Conservation (phyloP, 2,113 vertebrate species). For the Emydocephalus ijimae region DNA sequence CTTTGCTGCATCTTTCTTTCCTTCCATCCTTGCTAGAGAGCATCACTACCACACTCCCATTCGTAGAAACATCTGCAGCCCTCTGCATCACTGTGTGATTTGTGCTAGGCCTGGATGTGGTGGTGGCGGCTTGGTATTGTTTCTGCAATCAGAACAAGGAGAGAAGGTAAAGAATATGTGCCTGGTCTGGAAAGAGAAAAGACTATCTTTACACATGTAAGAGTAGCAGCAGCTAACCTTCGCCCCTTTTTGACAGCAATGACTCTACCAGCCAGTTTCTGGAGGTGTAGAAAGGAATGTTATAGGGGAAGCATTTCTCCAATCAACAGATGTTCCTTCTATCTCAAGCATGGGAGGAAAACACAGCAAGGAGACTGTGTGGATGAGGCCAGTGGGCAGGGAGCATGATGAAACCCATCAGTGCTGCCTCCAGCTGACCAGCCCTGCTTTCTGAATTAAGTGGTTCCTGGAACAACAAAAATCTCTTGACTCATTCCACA, state of each 20-base stretch:
- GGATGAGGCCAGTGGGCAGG: not conserved
- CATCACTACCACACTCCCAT: not conserved
- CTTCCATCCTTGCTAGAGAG: not conserved
- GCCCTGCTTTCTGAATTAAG: not conserved
- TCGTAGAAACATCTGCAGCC: not conserved
- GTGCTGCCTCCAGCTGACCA: not conserved
- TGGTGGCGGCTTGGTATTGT: not conserved
- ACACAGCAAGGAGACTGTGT: not conserved
- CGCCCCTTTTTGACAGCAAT: not conserved
- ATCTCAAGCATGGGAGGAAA: not conserved
- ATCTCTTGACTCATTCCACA: not conserved
- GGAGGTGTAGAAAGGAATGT: not conserved
- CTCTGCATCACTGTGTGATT: not conserved
- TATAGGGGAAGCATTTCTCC: not conserved
- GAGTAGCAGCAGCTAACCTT: not conserved
- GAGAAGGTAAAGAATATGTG: not conserved
- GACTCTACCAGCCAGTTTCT: not conserved
- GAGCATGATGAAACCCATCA: not conserved
- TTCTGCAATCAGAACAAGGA: not conserved
- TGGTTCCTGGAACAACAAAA: not conserved
- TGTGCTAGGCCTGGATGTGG: not conserved
- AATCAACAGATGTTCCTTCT: not conserved
- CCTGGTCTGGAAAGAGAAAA: not conserved
- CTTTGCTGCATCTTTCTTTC: not conserved
- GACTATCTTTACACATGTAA: not conserved